A percentile compares a stretch with the other conserved stretches of the same genome.
These are phyloP conservation scores for Apamea crenata DNA, from an alignment of 2,888 invertebrate species.

Conservation along the genomic window DNA sequence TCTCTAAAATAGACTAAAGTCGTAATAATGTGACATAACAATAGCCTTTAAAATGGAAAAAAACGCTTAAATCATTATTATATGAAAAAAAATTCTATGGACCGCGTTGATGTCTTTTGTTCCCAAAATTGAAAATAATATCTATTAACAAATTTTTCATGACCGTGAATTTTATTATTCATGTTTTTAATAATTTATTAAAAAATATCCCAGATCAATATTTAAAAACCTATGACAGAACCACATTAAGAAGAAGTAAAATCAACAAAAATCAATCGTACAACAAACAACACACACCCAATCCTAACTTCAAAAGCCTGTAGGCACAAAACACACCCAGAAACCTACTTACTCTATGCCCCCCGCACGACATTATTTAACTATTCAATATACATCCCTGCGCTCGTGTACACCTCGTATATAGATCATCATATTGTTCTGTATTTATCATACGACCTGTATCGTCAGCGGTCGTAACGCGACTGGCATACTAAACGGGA, in stretches of 20 bases:
- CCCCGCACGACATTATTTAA: conserved; percentile 70
- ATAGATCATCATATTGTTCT: conserved; percentile 90
- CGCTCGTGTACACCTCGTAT: conserved; percentile 90
- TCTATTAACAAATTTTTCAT: not conserved
- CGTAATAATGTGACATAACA: no score
- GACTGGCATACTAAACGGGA: conserved; percentile 74
- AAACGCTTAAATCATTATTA: not conserved
- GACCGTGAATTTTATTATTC: not conserved
- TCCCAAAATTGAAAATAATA: not conserved
- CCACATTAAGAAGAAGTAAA: not conserved
- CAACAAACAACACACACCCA: not conserved
- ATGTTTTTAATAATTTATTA: no score
- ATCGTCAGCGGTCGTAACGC: conserved; percentile 79
- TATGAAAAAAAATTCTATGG: rapidly evolving
- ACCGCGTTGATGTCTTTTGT: conserved; percentile 37
- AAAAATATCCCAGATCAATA: not conserved
- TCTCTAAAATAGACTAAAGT: not conserved
- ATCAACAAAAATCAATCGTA: not conserved
- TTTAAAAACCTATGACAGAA: not conserved
- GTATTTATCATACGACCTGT: conserved; percentile 86
- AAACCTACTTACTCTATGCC: conserved; percentile 74
- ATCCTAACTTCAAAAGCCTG: not conserved
- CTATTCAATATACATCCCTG: conserved; percentile 80
- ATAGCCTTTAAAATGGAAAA: not conserved
- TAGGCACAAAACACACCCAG: conserved; percentile 38